phyloP scores from a whole-genome alignment of 1,140 invertebrate genomes.

The Brachionus asplanchnoidis region DNA sequence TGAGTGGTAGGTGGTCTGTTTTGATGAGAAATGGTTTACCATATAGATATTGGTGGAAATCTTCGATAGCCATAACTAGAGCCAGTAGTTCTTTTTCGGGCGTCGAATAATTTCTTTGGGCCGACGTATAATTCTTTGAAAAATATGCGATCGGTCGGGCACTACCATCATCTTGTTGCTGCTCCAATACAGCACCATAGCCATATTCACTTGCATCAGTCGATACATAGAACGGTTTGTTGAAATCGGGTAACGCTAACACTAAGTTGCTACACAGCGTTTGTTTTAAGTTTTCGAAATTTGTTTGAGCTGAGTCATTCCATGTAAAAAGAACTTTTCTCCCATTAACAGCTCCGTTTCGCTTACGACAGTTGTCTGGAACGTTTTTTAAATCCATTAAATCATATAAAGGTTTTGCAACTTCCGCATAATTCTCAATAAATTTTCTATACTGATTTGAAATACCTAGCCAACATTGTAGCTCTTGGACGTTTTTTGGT shows the following conservation, averaged over 20 bases:
- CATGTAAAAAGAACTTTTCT: not conserved
- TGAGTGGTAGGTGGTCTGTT: slow-evolving; percentile 59
- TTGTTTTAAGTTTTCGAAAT: not conserved
- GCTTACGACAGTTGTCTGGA: not conserved
- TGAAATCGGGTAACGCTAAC: slow-evolving; percentile 46
- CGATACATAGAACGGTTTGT: slow-evolving; percentile 51
- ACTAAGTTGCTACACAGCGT: not conserved
- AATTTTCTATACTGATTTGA: not conserved
- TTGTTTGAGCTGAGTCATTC: not conserved
- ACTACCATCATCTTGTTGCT: slow-evolving; percentile 43
- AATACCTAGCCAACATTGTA: slow-evolving; percentile 51
- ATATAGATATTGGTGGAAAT: slow-evolving; percentile 55
- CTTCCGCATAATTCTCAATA: slow-evolving; percentile 17
- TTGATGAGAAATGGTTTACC: slow-evolving; percentile 56
- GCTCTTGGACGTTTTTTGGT: slow-evolving; percentile 48
- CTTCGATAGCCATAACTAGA: slow-evolving; percentile 54
- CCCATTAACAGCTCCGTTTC: not conserved
- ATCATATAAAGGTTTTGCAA: not conserved
- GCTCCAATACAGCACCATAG: slow-evolving; percentile 55
- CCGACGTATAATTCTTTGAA: not conserved
- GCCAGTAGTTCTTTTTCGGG: slow-evolving; percentile 52
- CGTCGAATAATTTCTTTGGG: slow-evolving; percentile 46
- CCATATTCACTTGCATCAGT: slow-evolving; percentile 56
- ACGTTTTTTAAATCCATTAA: not conserved
- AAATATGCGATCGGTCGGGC: not conserved